A percentile compares a stretch with the other conserved stretches of the same genome.
These are phyloP conservation scores for Amphiprion percula DNA, from an alignment of 2,113 vertebrate genomes.

Conservation along the genomic window DNA sequence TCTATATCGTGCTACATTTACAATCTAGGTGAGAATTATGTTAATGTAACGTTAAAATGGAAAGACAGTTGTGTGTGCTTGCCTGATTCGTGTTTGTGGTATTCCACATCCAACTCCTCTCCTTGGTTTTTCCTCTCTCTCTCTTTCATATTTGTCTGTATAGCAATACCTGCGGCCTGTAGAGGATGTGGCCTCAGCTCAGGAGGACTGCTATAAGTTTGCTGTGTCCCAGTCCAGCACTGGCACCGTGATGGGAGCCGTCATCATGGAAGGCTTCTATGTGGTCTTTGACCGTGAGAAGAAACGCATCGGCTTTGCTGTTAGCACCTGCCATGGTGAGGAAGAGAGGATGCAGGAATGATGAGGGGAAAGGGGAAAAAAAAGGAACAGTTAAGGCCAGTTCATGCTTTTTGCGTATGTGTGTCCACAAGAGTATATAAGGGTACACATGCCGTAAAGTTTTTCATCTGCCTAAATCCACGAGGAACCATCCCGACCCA, in stretches of 20 bases:
- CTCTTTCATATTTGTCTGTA: not conserved
- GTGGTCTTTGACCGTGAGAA: conserved; percentile 95
- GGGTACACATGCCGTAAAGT: no score
- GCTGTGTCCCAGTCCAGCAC: conserved; percentile 98
- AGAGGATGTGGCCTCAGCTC: conserved; percentile 94
- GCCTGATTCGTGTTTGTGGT: no score
- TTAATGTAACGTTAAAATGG: no score
- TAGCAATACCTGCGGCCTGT: conserved; percentile 98
- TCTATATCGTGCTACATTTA: no score
- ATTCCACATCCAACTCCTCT: not conserved
- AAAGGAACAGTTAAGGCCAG: no score
- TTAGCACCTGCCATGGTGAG: conserved; percentile 97
- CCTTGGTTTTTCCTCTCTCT: not conserved
- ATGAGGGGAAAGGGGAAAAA: not conserved
- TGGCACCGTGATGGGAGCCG: conserved; percentile 96
- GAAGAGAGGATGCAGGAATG: not conserved
- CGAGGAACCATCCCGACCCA: no score
- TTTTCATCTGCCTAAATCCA: no score
- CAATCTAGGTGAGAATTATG: no score
- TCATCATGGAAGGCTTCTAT: conserved; percentile 99
- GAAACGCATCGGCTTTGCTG: conserved; percentile 95
- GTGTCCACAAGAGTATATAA: no score
- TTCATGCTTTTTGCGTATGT: no score
- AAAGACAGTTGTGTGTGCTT: no score
- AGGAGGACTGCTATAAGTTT: conserved; percentile 98